Evolutionary conservation across 2,113 vertebrate species (phyloP).

Genomic region (Callopanchax toddi): DNA sequence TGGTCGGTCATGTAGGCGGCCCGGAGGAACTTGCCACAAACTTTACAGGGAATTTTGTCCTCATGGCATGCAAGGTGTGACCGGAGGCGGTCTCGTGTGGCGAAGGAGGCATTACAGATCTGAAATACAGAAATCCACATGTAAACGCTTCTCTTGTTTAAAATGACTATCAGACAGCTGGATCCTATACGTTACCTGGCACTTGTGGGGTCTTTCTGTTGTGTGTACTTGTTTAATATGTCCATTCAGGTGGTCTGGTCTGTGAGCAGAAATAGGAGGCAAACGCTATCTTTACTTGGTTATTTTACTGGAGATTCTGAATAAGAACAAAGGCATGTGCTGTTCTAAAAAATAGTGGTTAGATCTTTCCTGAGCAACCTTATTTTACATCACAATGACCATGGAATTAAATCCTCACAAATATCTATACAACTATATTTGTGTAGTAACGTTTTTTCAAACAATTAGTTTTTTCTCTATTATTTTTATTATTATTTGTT

Average conservation of each 20-base stretch:
- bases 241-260: constrained; percentile 98
- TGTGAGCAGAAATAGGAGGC: constrained; percentile 61
- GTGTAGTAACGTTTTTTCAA: no score
- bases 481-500: no score
- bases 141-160: not conserved
- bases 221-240: constrained; percentile 99
- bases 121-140: constrained; percentile 67
- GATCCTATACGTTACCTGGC: constrained; percentile 87
- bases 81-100: constrained; percentile 95
- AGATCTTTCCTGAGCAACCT: no score
- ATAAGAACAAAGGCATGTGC: not conserved
- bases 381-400: no score
- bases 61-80: constrained; percentile 98
- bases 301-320: not conserved
- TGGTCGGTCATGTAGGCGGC: constrained; percentile 99
- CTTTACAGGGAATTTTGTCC: constrained; percentile 98
- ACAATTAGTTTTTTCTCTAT: no score
- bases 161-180: not conserved
- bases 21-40: constrained; percentile 96
- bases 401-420: no score
- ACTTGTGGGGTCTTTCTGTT: constrained; percentile 99
- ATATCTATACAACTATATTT: no score
- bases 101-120: constrained; percentile 98
- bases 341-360: not conserved
- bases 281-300: no score